phyloP scores from a whole-genome alignment of 2,113 vertebrate species.

The Leptosomus discolor region DNA sequence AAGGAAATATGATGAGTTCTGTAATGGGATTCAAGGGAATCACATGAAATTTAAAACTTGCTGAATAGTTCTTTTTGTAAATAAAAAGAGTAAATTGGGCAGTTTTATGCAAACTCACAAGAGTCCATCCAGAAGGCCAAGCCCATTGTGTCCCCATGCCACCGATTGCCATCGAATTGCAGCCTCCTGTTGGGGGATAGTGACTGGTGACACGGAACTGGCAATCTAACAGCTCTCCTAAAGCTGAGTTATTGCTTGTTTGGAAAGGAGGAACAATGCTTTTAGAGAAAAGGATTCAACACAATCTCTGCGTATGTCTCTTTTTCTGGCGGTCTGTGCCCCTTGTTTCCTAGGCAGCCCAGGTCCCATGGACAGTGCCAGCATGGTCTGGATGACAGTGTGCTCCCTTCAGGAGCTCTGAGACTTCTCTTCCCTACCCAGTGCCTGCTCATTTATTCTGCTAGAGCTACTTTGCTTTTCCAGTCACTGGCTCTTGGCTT shows the following conservation, averaged over 20 bases:
- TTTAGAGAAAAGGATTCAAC: neutral
- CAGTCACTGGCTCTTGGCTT: neutral
- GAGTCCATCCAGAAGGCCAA: neutral
- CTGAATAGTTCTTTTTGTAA: neutral
- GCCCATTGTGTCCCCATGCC: rapidly evolving
- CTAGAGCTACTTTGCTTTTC: neutral
- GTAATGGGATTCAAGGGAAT: neutral
- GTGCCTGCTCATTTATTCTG: neutral
- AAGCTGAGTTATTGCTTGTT: neutral
- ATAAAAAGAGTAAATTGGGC: neutral
- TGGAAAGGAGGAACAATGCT: neutral
- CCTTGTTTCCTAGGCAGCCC: neutral
- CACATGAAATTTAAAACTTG: neutral
- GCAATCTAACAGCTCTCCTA: neutral
- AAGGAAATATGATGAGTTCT: neutral
- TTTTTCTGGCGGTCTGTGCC: rapidly evolving
- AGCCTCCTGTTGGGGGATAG: neutral
- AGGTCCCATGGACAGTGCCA: rapidly evolving
- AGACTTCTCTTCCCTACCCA: rapidly evolving
- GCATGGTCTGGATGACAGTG: neutral
- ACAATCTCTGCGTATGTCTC: rapidly evolving
- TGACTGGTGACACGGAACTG: neutral
- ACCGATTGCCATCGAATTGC: neutral
- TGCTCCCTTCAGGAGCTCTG: neutral
- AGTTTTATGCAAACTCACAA: neutral